Conservation (phyloP, 1,140 invertebrate genomes). For the Danaus melanippus region DNA sequence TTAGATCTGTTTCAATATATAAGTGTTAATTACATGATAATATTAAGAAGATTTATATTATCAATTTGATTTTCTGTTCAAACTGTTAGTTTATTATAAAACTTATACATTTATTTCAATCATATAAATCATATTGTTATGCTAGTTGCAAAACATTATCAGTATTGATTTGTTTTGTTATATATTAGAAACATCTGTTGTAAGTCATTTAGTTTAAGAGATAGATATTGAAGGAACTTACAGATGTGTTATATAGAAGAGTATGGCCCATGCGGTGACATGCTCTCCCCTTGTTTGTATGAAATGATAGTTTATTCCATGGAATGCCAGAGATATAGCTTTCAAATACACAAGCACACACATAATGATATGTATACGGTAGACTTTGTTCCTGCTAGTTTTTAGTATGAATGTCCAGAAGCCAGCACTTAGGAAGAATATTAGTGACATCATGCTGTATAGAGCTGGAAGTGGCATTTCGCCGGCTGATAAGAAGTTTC, state of each 20-base stretch:
- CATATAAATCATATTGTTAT: no score
- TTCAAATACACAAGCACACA: conserved; percentile 94
- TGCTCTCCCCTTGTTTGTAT: conserved; percentile 95
- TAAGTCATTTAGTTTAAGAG: no score
- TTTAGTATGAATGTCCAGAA: conserved; percentile 94
- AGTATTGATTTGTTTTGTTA: no score
- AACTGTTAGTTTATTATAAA: no score
- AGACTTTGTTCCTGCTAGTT: conserved; percentile 90
- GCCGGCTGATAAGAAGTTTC: conserved; percentile 96
- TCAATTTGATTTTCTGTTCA: no score
- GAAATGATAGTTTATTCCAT: conserved; percentile 97
- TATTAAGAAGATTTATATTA: no score
- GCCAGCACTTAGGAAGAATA: conserved; percentile 91
- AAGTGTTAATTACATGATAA: no score
- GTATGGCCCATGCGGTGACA: conserved; percentile 96
- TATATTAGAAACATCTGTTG: no score
- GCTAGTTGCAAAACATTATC: no score
- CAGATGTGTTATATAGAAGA: conserved; percentile 97
- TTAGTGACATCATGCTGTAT: conserved; percentile 91
- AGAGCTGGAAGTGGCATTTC: conserved; percentile 95
- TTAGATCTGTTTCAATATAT: background rate
- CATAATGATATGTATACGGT: conserved; percentile 98
- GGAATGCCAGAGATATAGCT: conserved; percentile 93
- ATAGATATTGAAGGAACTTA: conserved; percentile 62
- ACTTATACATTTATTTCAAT: no score